Evolutionary conservation across 1,140 invertebrate species (phyloP), one percentile per base, ranked within the genome.

Genomic region (Armadillidium nasatum): DNA sequence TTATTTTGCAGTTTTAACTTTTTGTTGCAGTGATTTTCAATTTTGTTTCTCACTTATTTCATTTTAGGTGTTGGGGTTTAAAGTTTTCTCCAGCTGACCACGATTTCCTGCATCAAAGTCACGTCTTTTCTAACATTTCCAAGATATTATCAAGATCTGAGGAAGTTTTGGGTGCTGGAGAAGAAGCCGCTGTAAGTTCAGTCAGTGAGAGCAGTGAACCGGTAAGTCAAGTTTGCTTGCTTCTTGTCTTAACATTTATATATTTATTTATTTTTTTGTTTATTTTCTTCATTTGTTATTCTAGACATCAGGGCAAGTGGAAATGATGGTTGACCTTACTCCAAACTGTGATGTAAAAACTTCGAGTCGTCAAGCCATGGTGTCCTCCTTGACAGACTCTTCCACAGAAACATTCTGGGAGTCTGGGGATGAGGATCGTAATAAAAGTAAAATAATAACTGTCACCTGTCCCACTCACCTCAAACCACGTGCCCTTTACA

Each of bases 371-470:
- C 93, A 92, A 82, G 94, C 94, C 3, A 96, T 98, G 94, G 90
- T 95, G 22, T 91, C 90, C 2, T 95, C 94, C 83, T 87, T 99
- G 9, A 94, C 90, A 0, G 97, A 99, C 84, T 92, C 92, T 81
- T 96, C 94, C 0, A 98, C 95, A 0, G 97, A 99, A 86, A 99
- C 97, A 0, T 99, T 99, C 85, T 99, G 97, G 97, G 97, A 99
- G 86, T 97, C 95, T 76, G 96, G 96, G 4, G 96, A 99, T 82
- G 96, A 98, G 83, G 96, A 98, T 85, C 83, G 88, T 73, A 96
- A 95, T 83, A 95, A 95, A 84, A 91, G 92, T 0, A 97, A 98
- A 84, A 87, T 86, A 0, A 88, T 93, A n/a, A 89, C 87, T 15
- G 85, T 91, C 13, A 85, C 86, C 86, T 89, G 87, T 74, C 84